Evolutionary conservation across 2,888 invertebrate species (phyloP).

Genomic region (Rhorus exstirpatorius): DNA sequence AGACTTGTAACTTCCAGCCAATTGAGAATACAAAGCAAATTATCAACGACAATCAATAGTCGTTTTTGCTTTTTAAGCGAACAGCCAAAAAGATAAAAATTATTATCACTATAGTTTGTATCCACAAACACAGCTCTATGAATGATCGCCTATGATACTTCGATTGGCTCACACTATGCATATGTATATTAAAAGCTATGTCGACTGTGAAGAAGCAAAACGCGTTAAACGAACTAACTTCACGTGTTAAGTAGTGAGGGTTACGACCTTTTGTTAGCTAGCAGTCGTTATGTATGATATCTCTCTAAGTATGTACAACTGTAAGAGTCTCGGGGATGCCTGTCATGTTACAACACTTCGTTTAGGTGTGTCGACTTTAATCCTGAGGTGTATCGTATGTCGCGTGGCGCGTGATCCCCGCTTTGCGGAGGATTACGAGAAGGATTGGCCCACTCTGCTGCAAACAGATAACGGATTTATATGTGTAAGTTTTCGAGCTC

Average conservation of each 20-base stretch:
- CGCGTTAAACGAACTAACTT: background rate
- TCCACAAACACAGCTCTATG: background rate
- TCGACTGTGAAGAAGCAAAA: background rate
- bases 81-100: background rate
- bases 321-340: background rate
- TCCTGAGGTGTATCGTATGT: constrained; percentile 81
- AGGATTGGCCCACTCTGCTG: constrained; percentile 83
- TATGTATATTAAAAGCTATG: background rate
- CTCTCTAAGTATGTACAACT: constrained; percentile 16
- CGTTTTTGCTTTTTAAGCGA: background rate
- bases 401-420: constrained; percentile 80
- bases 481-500: constrained; percentile 83
- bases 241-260: background rate
- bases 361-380: constrained; percentile 65
- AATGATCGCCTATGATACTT: background rate
- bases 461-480: constrained; percentile 82
- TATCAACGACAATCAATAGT: background rate
- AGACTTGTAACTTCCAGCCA: background rate
- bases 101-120: background rate
- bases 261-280: constrained; percentile 19
- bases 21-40: background rate
- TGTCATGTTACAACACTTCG: constrained; percentile 47
- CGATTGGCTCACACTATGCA: background rate
- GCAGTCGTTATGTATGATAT: background rate
- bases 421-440: constrained; percentile 82